These are phyloP conservation scores for Diuraphis noxia DNA, from an alignment of 1,140 invertebrate species.

Conservation along the genomic window DNA sequence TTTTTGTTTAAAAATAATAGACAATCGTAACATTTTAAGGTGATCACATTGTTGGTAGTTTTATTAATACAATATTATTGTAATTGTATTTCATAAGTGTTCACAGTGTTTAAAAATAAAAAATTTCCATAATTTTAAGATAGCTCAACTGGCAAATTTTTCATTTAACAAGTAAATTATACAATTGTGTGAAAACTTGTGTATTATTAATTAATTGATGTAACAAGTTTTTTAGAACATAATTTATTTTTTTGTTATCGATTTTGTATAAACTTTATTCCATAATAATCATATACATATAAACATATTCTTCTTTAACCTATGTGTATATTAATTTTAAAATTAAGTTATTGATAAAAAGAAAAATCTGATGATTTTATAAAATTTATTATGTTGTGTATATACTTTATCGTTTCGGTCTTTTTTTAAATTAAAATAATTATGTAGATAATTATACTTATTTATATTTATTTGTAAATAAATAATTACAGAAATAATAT, in stretches of 20 bases:
- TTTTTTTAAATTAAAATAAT: constrained; percentile 45
- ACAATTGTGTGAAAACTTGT: not conserved
- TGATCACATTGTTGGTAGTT: constrained; percentile 25
- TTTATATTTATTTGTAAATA: constrained; percentile 54
- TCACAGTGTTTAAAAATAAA: not conserved
- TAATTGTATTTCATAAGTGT: constrained; percentile 22
- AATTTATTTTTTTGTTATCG: constrained; percentile 29
- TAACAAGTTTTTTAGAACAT: constrained; percentile 16
- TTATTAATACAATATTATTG: constrained; percentile 14
- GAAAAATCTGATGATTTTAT: constrained; percentile 20
- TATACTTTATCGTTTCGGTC: constrained; percentile 29
- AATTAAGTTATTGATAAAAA: constrained; percentile 15
- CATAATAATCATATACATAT: constrained; percentile 17
- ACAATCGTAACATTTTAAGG: constrained; percentile 49
- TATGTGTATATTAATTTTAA: constrained; percentile 24
- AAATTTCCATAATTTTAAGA: constrained; percentile 42
- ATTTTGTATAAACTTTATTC: constrained; percentile 43
- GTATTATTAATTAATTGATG: not conserved
- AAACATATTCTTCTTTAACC: constrained; percentile 45
- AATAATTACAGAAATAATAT: constrained; percentile 50
- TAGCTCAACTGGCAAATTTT: constrained; percentile 46
- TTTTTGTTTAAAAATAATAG: constrained; percentile 47
- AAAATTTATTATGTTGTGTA: constrained; percentile 37
- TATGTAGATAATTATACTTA: constrained; percentile 52
- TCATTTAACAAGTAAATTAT: not conserved